Evolutionary conservation across 2,113 vertebrate genomes (phyloP).

Genomic region (Hoplias malabaricus): DNA sequence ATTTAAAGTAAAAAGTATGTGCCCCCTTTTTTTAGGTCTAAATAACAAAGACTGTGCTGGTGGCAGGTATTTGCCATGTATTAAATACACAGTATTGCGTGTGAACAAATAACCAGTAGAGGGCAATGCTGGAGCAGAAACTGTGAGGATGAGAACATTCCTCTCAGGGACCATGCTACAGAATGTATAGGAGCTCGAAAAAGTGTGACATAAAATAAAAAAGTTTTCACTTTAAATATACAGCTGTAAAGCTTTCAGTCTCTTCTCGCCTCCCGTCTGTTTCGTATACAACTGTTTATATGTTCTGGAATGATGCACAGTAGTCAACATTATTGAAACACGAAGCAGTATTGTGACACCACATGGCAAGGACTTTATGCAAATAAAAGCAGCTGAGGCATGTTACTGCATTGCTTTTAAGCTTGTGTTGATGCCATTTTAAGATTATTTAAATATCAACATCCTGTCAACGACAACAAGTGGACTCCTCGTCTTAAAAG

Average conservation of each 20-base stretch:
- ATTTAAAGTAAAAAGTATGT: neutral
- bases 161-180: too few species aligned
- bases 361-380: neutral
- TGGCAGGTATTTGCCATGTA: neutral
- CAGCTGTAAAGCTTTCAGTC: neutral
- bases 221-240: neutral
- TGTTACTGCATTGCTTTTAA: neutral
- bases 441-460: slow-evolving; percentile 36
- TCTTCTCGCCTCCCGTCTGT: neutral
- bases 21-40: neutral
- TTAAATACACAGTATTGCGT: neutral
- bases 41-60: neutral
- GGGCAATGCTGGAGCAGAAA: slow-evolving; percentile 8
- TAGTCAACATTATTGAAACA: neutral
- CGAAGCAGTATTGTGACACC: neutral
- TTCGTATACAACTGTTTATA: neutral
- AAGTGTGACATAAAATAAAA: too few species aligned
- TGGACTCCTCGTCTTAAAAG: neutral
- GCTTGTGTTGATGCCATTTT: slow-evolving; percentile 2
- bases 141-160: neutral
- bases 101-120: neutral
- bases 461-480: slow-evolving; percentile 1
- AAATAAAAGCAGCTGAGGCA: neutral
- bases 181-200: too few species aligned
- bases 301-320: neutral